Percentiles rank a stretch among this genome's conserved stretches.
phyloP scores from a whole-genome alignment of 2,888 invertebrate species.

The Caprella mutica region DNA sequence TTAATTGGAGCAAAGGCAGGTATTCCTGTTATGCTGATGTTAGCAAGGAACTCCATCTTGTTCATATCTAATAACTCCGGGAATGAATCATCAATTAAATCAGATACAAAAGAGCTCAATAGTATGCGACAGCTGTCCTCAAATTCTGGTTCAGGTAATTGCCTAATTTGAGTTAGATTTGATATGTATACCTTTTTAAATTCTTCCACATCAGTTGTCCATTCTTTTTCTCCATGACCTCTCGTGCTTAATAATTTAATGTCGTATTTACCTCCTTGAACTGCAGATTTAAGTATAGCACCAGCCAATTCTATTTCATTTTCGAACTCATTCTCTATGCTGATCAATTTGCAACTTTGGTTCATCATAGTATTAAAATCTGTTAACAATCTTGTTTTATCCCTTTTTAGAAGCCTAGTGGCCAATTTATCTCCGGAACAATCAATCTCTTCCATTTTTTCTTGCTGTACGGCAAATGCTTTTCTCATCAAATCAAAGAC shows the following conservation, averaged over 20 bases:
- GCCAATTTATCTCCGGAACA: not conserved
- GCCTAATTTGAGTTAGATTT: not conserved
- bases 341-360: conserved; percentile 12
- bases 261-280: conserved; percentile 11
- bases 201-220: conserved; percentile 4
- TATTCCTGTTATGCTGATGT: conserved; percentile 20
- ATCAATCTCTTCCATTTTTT: not conserved
- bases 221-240: conserved; percentile 18
- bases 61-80: conserved; percentile 1
- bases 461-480: not conserved
- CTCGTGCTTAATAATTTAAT: conserved; percentile 11
- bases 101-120: conserved; percentile 16
- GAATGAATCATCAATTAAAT: conserved; percentile 17
- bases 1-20: conserved; percentile 17
- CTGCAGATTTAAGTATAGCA: conserved; percentile 18
- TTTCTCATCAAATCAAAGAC: conserved; percentile 13
- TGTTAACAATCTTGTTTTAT: not conserved
- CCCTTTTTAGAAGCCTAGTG: conserved; percentile 6
- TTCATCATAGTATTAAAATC: conserved; percentile 13
- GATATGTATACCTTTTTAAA: conserved; percentile 10
- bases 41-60: conserved; percentile 22
- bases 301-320: conserved; percentile 17
- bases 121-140: conserved; percentile 24
- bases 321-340: conserved; percentile 5
- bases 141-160: not conserved